phyloP scores from a whole-genome alignment of 92 coral and sea anemone species.

The Pocillopora meandrina region DNA sequence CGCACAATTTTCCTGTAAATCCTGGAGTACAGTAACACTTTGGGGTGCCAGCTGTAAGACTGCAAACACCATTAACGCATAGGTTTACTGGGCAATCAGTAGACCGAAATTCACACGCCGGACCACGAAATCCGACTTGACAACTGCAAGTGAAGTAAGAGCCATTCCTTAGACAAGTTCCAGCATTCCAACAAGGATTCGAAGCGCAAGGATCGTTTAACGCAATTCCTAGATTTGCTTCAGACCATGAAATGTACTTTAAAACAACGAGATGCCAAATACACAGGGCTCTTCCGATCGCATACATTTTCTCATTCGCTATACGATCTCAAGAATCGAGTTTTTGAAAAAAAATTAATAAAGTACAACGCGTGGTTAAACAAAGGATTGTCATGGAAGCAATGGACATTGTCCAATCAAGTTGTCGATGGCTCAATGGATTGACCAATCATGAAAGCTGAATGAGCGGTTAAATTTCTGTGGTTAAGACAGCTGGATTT shows the following conservation, averaged over 20 bases:
- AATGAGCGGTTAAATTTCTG: background rate
- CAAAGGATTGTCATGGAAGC: slow-evolving; percentile 70
- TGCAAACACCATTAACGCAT: slow-evolving; percentile 81
- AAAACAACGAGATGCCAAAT: slow-evolving; percentile 32
- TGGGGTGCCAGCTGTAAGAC: slow-evolving; percentile 56
- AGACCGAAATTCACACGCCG: slow-evolving; percentile 68
- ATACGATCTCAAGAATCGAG: background rate
- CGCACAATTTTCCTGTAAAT: slow-evolving; percentile 81
- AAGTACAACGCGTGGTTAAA: slow-evolving; percentile 63
- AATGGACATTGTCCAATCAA: slow-evolving; percentile 47
- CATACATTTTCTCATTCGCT: slow-evolving; percentile 28
- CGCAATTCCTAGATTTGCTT: slow-evolving; percentile 27
- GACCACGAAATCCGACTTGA: slow-evolving; percentile 75
- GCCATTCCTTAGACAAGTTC: slow-evolving; percentile 75
- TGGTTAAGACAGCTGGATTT: slow-evolving; percentile 13
- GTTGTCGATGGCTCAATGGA: background rate
- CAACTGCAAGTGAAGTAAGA: slow-evolving; percentile 79
- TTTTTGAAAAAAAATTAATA: slow-evolving; percentile 10
- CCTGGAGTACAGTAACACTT: slow-evolving; percentile 87
- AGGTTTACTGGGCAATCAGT: slow-evolving; percentile 70
- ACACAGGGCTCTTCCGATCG: background rate
- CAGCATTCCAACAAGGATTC: slow-evolving; percentile 89
- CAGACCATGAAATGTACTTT: slow-evolving; percentile 14
- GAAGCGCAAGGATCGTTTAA: slow-evolving; percentile 73
- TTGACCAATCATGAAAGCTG: slow-evolving; percentile 43